A percentile compares a stretch with the other conserved stretches of the same genome.
phyloP scores from a whole-genome alignment of 2,113 vertebrate species.

The Ramphastos sulfuratus region DNA sequence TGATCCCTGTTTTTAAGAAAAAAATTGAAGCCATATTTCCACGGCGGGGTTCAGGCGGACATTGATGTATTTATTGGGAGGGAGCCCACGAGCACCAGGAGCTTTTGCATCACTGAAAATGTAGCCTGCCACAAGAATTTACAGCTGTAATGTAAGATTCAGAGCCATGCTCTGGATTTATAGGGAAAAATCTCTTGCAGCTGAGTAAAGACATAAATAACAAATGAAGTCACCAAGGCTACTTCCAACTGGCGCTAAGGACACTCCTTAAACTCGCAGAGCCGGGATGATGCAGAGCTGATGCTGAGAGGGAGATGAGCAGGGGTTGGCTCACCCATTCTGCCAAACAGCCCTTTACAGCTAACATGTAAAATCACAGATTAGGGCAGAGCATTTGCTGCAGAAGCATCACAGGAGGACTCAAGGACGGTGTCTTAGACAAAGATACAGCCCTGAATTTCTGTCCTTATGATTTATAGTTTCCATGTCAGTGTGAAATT shows the following conservation, averaged over 20 bases:
- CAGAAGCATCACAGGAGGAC: not conserved
- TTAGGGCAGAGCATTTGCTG: not conserved
- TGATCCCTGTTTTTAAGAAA: conserved; percentile 72
- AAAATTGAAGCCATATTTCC: conserved; percentile 71
- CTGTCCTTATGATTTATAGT: not conserved
- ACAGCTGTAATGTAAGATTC: conserved; percentile 63
- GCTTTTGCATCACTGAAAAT: conserved; percentile 51
- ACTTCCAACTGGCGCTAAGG: not conserved
- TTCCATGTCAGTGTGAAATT: not conserved
- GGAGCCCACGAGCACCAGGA: not conserved
- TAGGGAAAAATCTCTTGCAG: conserved; percentile 52
- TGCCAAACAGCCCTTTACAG: not conserved
- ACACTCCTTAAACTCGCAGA: not conserved
- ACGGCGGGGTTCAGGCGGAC: conserved; percentile 29
- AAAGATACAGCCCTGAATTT: not conserved
- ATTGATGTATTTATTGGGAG: conserved; percentile 69
- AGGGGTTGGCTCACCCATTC: not conserved
- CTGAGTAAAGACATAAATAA: conserved; percentile 60
- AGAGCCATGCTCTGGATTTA: conserved; percentile 63
- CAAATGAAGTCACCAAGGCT: conserved; percentile 60
- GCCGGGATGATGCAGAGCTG: not conserved
- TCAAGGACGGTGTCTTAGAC: not conserved
- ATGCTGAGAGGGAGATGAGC: not conserved
- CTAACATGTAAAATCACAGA: not conserved
- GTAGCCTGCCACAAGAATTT: conserved; percentile 68